Percentiles rank a stretch among this genome's conserved stretches.
phyloP scores from a whole-genome alignment of 2,888 invertebrate species.

The Nephrotoma flavescens region DNA sequence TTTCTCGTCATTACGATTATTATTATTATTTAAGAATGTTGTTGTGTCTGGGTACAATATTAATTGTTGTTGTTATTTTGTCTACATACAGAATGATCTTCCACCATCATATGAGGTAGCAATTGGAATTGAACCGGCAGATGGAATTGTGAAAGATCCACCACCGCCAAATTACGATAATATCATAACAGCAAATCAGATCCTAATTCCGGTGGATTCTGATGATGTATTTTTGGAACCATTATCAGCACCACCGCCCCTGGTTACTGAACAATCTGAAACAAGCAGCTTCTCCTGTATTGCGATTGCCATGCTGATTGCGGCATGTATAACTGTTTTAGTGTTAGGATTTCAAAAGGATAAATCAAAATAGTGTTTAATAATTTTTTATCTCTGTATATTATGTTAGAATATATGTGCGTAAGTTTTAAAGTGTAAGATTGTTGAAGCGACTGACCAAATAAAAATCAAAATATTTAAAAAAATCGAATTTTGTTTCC shows the following conservation, averaged over 20 bases:
- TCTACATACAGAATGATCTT: not conserved
- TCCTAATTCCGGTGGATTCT: not conserved
- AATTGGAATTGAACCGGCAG: not conserved
- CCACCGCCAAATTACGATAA: not conserved
- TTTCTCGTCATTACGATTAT: not conserved
- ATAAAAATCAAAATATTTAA: not conserved
- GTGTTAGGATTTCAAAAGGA: not conserved
- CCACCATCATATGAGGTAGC: not conserved
- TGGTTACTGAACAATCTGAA: not conserved
- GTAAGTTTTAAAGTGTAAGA: not conserved
- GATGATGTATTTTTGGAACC: not conserved
- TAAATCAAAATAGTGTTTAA: not conserved
- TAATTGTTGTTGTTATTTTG: not conserved
- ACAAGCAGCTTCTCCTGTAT: not conserved
- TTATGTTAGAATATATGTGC: not conserved
- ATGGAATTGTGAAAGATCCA: not conserved
- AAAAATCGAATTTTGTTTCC: not conserved
- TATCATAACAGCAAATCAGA: not conserved
- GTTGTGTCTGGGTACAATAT: not conserved
- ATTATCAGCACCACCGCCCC: not conserved
- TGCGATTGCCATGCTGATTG: not conserved
- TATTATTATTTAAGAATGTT: not conserved
- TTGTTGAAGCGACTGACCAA: not conserved
- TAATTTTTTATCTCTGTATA: too few species aligned
- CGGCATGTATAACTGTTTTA: not conserved